Base-by-base conservation (phyloP, 2,113 vertebrate genomes). In the Rallus limicola region DNA sequence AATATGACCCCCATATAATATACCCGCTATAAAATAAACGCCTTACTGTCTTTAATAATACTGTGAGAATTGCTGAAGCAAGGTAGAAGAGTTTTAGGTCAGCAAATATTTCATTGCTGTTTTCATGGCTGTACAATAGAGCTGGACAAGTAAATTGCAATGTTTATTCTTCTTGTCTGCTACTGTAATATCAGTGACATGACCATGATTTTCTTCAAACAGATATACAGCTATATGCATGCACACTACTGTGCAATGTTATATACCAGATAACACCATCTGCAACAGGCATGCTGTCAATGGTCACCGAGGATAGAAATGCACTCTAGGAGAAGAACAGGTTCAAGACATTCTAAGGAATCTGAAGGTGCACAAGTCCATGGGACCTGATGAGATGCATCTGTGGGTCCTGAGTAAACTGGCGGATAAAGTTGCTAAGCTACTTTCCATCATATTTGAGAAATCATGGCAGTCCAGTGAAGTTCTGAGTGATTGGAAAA, bases 271-370 rank as follows among this genome's bases (percentile, higher is more conserved):
- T 24, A 94, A 59, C 19, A 14, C 9, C 11, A 52, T 14, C n/a
- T 69, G 3, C 33, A 44, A 55, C 0, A 64, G 36, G 3, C 13
- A 19, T 2, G 0, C 20, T 62, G n/a, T 29, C 62, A 48, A 48
- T 48, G 46, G 46, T 48, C 46, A 21, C 20, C 46, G 21, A 44
- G 42, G 42, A 44, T 44, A 48, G 46, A 48, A 48, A 48, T 21
- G 9, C 46, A 48, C 46, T 48, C 19, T 48, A 48, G 46, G 46
- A 48, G 46, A 21, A 48, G 46, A 48, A 11, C 18, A 48, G 46
- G 46, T 48, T 48, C 46, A 48, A 48, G 46, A 48, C 46, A 48
- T 21, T 48, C 48, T 48, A 48, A 48, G 48, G 48, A 48, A 48
- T 20, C 46, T 48, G 20, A 48, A 48, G 48, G 48, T 48, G 20